These are phyloP conservation scores for Lepidochrysops patricia DNA, from an alignment of 2,888 invertebrate genomes.

Conservation along the genomic window DNA sequence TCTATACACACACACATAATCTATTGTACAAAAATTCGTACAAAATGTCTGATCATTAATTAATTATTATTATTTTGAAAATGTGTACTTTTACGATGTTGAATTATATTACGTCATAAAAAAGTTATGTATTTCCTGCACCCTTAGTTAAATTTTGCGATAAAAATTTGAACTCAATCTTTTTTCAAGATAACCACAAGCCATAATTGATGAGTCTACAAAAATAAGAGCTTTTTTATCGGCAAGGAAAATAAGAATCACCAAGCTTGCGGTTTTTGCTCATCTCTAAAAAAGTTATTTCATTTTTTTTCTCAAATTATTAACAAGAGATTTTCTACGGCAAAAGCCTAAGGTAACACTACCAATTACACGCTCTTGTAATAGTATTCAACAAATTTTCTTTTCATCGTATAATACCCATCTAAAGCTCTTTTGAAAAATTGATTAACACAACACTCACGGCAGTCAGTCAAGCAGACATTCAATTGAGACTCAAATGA, in stretches of 20 bases:
- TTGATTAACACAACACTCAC: not conserved
- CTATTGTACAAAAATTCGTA: too few relatives aligned
- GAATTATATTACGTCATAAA: too few relatives aligned
- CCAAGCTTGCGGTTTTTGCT: not conserved
- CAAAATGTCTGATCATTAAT: too few relatives aligned
- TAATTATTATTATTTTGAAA: too few relatives aligned
- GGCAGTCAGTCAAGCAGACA: conserved; percentile 10
- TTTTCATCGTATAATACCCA: not conserved
- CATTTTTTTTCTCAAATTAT: too few relatives aligned
- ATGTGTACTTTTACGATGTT: too few relatives aligned
- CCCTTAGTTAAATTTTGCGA: not conserved
- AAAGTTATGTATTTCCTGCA: too few relatives aligned
- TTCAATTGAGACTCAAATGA: conserved; percentile 23
- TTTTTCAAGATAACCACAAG: not conserved
- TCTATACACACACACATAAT: too few relatives aligned
- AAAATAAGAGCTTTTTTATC: not conserved
- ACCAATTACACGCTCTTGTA: not conserved
- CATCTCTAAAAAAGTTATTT: too few relatives aligned
- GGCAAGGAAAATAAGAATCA: not conserved
- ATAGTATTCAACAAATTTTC: not conserved
- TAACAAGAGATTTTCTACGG: not conserved
- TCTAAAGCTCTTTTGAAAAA: not conserved
- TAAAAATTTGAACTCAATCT: too few relatives aligned
- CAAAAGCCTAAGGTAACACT: not conserved
- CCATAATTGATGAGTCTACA: not conserved